These are phyloP conservation scores for Gasterosteus aculeatus DNA, from an alignment of 2,113 vertebrate genomes.

Conservation along the genomic window DNA sequence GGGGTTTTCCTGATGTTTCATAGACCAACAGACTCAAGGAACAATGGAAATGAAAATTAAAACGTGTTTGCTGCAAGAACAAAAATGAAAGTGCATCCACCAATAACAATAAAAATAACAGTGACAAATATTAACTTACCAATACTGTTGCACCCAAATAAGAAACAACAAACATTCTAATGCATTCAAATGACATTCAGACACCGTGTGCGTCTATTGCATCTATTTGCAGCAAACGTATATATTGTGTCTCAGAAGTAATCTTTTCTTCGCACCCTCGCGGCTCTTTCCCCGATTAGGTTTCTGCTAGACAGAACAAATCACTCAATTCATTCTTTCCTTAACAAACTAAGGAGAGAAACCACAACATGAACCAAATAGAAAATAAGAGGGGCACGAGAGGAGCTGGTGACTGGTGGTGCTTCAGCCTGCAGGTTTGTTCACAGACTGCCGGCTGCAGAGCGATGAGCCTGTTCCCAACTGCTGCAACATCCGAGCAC, in stretches of 20 bases:
- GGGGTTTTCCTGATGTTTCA: background rate
- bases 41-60: background rate
- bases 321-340: constrained; percentile 23
- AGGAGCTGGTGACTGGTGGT: constrained; percentile 52
- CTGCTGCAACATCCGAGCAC: constrained; percentile 34
- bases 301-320: constrained; percentile 26
- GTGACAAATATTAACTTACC: background rate
- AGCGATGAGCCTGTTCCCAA: constrained; percentile 14
- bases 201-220: background rate
- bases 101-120: background rate
- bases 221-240: background rate
- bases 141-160: no score
- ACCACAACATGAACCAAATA: constrained; percentile 28
- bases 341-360: constrained; percentile 21
- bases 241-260: constrained; percentile 23
- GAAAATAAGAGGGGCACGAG: constrained; percentile 38
- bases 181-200: background rate
- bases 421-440: constrained; percentile 40
- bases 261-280: constrained; percentile 12
- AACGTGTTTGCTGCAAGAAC: background rate
- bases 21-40: background rate
- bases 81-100: background rate
- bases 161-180: background rate
- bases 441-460: constrained; percentile 47
- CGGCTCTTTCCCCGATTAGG: background rate